Conservation (phyloP, 2,113 vertebrate species). For the Ranitomeya variabilis region DNA sequence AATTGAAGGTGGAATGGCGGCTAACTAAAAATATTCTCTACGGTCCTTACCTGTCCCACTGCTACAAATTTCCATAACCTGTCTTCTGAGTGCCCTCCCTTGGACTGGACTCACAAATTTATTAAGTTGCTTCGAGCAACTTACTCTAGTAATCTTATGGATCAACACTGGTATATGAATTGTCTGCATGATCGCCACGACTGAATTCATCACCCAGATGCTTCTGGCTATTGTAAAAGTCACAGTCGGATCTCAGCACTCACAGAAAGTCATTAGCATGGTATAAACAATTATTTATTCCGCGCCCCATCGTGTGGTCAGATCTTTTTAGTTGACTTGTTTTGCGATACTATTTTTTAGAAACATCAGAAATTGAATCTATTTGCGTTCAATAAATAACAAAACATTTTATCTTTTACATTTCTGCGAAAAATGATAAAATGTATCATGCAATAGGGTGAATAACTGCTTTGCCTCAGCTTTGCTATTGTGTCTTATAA, state of each 20-base stretch:
- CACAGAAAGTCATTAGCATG: not conserved
- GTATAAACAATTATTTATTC: not conserved
- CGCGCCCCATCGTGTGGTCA: not conserved
- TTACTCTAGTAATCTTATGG: no score
- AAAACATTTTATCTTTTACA: not conserved
- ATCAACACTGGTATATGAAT: no score
- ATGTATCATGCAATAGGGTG: not conserved
- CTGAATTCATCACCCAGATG: conserved; percentile 10
- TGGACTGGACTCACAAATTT: no score
- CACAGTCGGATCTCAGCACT: conserved; percentile 27
- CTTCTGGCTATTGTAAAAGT: not conserved
- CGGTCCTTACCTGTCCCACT: no score
- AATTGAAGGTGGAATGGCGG: no score
- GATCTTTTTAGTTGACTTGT: not conserved
- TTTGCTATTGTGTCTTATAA: not conserved
- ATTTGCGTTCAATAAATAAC: not conserved
- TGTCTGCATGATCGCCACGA: not conserved
- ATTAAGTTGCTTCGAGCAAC: no score
- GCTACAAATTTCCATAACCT: no score
- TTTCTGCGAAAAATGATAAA: not conserved
- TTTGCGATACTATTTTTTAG: not conserved
- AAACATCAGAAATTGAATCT: not conserved
- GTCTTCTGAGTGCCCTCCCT: no score
- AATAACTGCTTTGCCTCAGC: not conserved
- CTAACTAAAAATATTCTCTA: not conserved